Evolutionary conservation across 2,113 vertebrate species (phyloP).

Genomic region (Mobula hypostoma): DNA sequence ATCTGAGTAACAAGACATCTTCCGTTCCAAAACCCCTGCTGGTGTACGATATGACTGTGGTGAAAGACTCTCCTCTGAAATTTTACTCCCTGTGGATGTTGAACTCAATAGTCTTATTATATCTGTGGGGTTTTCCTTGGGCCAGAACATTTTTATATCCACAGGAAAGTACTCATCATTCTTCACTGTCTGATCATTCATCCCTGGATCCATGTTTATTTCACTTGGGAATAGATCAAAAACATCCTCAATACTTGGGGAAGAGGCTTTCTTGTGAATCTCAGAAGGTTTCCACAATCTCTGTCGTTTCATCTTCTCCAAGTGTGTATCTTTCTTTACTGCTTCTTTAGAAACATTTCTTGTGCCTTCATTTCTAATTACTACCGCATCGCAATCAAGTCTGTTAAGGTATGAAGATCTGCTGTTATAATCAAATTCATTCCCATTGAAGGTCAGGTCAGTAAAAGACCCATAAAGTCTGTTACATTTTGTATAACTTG

Average conservation of each 20-base stretch:
- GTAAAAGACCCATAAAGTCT: slow-evolving; percentile 53
- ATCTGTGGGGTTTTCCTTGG: slow-evolving; percentile 24
- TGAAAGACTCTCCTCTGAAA: slow-evolving; percentile 51
- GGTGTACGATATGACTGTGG: slow-evolving; percentile 49
- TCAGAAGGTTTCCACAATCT: slow-evolving; percentile 63
- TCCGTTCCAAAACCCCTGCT: slow-evolving; percentile 51
- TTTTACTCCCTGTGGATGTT: slow-evolving; percentile 47
- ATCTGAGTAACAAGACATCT: slow-evolving; percentile 61
- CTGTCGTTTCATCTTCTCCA: slow-evolving; percentile 65
- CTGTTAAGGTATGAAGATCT: slow-evolving; percentile 42
- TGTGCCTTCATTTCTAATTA: not conserved
- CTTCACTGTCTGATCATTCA: not conserved
- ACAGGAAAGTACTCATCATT: slow-evolving; percentile 33
- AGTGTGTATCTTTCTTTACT: slow-evolving; percentile 64
- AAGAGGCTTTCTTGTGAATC: slow-evolving; percentile 51
- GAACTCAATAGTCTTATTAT: slow-evolving; percentile 47
- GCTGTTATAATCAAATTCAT: slow-evolving; percentile 55
- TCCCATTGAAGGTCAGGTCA: slow-evolving; percentile 49
- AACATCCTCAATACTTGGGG: slow-evolving; percentile 31
- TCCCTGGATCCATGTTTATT: not conserved
- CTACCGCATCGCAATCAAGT: not conserved
- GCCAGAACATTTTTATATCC: slow-evolving; percentile 33
- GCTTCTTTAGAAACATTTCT: slow-evolving; percentile 66
- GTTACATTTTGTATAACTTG: slow-evolving; percentile 16
- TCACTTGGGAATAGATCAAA: not conserved